phyloP scores from a whole-genome alignment of 1,140 invertebrate genomes.

The Ips typographus region DNA sequence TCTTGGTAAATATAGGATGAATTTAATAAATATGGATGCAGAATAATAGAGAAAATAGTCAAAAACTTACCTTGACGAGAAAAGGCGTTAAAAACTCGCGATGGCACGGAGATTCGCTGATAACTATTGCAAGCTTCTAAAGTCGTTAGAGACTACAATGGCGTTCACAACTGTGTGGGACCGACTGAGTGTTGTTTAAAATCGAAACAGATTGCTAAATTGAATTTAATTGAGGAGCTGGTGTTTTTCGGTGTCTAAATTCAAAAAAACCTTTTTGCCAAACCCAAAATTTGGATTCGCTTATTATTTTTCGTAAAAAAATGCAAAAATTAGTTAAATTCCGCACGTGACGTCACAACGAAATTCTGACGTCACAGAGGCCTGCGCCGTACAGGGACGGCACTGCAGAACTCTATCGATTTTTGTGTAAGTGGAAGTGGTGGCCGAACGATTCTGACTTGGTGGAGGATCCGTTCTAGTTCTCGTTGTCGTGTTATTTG shows the following conservation, averaged over 20 bases:
- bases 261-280: conserved; percentile 19
- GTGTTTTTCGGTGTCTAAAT: conserved; percentile 13
- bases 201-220: conserved; percentile 14
- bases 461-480: conserved; percentile 41
- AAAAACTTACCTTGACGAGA: conserved; percentile 52
- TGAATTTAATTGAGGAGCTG: conserved; percentile 22
- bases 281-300: conserved; percentile 16
- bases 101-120: conserved; percentile 60
- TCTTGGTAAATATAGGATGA: conserved; percentile 52
- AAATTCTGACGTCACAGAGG: conserved; percentile 49
- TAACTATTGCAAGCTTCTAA: conserved; percentile 60
- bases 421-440: conserved; percentile 57
- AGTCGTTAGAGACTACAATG: conserved; percentile 80
- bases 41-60: conserved; percentile 44
- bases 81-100: conserved; percentile 61
- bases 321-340: conserved; percentile 36
- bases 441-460: conserved; percentile 40
- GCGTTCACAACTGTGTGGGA: conserved; percentile 57
- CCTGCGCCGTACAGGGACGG: conserved; percentile 59
- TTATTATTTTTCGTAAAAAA: conserved; percentile 35
- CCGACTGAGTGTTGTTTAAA: conserved; percentile 28
- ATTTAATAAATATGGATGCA: conserved; percentile 52
- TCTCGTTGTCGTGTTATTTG: conserved; percentile 74
- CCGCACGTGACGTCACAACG: conserved; percentile 39
- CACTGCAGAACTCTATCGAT: conserved; percentile 64